Base-by-base conservation (phyloP, 2,797 vertebrate species). In the Hybognathus amarus region DNA sequence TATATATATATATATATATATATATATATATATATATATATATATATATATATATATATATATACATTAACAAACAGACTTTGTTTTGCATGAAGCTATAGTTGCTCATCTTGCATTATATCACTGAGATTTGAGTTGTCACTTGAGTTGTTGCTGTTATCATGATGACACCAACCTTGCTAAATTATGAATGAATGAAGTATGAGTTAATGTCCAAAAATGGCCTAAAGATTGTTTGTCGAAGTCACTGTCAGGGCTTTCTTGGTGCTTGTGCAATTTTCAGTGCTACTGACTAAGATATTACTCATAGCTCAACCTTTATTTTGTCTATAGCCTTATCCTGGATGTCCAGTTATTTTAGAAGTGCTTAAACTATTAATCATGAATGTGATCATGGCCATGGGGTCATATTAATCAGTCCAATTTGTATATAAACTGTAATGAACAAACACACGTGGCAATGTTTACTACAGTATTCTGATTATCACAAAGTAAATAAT, bases 151-250 rank as follows among this genome's bases (percentile, higher is more conserved):
- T 80, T 24, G 42, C 56, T 75, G n/a, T 83, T 33, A 64, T 87
- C 18, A 2, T 54, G 38, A n/a, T 79, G 63, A 56, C 75, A 47
- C 52, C 24, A 56, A 27, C 50, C 13, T 9, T 81, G 63, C 68
- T 75, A 59, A 79, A 86, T 81, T 59, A 78, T 66, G 4, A 76
- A 86, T 66, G 4, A 79, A 86, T 82, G 70, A 73, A 76, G 40
- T 75, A 20, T 20, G 47, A 79, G 66, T 27, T 40, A 18, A 64
- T 54, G 45, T 73, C 61, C 61, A 80, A 77, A 85, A 67, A 80
- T 83, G 56, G 11, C 61, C 24, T 30, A 27, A 6, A 18, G 27
- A 38, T 56, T 69, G 77, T 66, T 67, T 27, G 36, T 40, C 17
- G 9, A 40, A 73, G 67, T 33, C 38, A 6, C 22, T 40, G 9